Conservation (phyloP, 2,113 vertebrate genomes). For the Pelobates fuscus region DNA sequence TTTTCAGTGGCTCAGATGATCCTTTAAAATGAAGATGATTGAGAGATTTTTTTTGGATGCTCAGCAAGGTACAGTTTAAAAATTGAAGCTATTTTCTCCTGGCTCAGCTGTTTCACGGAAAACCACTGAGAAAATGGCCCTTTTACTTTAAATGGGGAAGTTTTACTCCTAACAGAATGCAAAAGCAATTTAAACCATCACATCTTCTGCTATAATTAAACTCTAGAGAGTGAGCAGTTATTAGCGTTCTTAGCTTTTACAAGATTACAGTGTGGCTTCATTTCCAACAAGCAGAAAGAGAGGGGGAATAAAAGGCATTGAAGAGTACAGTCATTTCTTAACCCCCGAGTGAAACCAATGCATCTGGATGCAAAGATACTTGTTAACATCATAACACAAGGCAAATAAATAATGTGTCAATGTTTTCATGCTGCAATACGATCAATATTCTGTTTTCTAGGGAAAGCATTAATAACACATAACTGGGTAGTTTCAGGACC, state of each 20-base stretch:
- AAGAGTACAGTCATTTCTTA: neutral
- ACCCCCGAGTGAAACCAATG: neutral
- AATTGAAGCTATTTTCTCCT: neutral
- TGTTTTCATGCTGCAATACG: too few relatives aligned
- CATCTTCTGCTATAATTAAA: slow-evolving; percentile 32
- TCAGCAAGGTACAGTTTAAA: too few relatives aligned
- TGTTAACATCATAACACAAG: too few relatives aligned
- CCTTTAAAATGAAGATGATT: too few relatives aligned
- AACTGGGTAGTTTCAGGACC: too few relatives aligned
- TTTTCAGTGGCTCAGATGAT: too few relatives aligned
- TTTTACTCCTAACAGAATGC: slow-evolving; percentile 4
- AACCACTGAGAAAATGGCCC: slow-evolving; percentile 12
- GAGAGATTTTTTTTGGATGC: too few relatives aligned
- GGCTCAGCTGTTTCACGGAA: slow-evolving; percentile 4
- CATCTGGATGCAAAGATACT: too few relatives aligned
- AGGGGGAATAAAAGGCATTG: neutral
- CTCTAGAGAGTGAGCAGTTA: slow-evolving; percentile 35
- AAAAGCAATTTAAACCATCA: slow-evolving; percentile 22
- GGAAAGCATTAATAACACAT: too few relatives aligned
- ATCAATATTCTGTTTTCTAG: too few relatives aligned
- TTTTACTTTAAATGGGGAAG: slow-evolving; percentile 12
- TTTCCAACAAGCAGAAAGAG: slow-evolving; percentile 4
- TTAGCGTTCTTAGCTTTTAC: slow-evolving; percentile 21
- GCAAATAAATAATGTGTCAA: too few relatives aligned
- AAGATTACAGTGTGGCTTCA: slow-evolving; percentile 7